Evolutionary conservation across 1,140 invertebrate species (phyloP).

Genomic region (Pseudomyrmex pallidus): DNA sequence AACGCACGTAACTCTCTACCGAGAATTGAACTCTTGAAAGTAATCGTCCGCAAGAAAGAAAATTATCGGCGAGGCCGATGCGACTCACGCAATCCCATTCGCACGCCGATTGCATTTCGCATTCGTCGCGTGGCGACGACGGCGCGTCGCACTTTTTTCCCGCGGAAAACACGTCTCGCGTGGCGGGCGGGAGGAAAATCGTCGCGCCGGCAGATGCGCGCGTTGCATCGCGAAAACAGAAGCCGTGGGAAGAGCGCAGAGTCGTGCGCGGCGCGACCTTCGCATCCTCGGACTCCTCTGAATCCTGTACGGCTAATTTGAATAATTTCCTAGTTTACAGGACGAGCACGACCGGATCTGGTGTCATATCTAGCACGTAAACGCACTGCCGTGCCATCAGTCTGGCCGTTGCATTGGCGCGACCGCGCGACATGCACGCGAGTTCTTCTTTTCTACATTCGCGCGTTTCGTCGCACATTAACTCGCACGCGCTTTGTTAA

Average conservation of each 20-base stretch:
- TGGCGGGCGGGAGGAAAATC: slow-evolving; percentile 8
- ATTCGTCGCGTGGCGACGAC: slow-evolving; percentile 32
- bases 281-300: slow-evolving; percentile 17
- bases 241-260: neutral
- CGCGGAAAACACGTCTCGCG: neutral
- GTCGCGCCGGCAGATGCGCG: slow-evolving; percentile 27
- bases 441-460: slow-evolving; percentile 7
- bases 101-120: slow-evolving; percentile 35
- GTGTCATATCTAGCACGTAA: slow-evolving; percentile 66
- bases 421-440: slow-evolving; percentile 14
- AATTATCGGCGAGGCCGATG: slow-evolving; percentile 7
- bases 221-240: slow-evolving; percentile 21
- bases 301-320: slow-evolving; percentile 45
- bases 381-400: slow-evolving; percentile 39
- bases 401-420: slow-evolving; percentile 26
- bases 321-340: slow-evolving; percentile 63
- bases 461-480: slow-evolving; percentile 42
- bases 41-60: slow-evolving; percentile 10
- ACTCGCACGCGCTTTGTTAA: slow-evolving; percentile 5
- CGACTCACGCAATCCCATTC: slow-evolving; percentile 25
- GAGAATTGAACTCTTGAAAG: neutral
- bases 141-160: slow-evolving; percentile 19
- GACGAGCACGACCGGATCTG: slow-evolving; percentile 56
- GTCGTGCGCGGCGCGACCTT: neutral
- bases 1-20: neutral